A percentile compares a stretch with the other conserved stretches of the same genome.
Conservation (phyloP, 2,113 vertebrate genomes). For the Tachysurus vachellii region DNA sequence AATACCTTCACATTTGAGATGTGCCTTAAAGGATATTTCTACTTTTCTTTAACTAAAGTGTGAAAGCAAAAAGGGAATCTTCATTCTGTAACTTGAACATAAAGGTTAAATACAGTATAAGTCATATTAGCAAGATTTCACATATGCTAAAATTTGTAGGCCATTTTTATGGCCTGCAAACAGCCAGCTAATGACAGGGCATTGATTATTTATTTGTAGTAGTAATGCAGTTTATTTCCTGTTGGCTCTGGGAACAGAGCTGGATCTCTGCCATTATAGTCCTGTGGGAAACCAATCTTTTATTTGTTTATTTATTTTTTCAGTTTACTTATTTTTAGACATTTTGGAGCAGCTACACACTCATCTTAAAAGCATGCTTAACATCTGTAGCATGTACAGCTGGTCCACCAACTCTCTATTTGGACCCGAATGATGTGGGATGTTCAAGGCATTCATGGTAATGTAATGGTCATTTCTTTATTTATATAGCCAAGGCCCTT, state of each 20-base stretch:
- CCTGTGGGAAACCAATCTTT: background rate
- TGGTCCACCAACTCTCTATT: constrained; percentile 54
- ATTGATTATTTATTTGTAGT: constrained; percentile 16
- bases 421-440: constrained; percentile 57
- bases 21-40: background rate
- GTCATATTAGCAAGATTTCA: background rate
- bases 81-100: background rate
- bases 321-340: constrained; percentile 9
- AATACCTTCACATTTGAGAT: background rate
- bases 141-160: background rate
- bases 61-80: background rate
- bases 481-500: constrained; percentile 50
- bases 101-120: background rate
- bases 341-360: constrained; percentile 26
- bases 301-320: background rate
- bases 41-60: background rate
- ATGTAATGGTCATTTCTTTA: constrained; percentile 63
- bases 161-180: background rate
- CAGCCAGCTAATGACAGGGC: background rate
- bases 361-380: constrained; percentile 38
- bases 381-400: constrained; percentile 59
- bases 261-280: background rate
- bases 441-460: constrained; percentile 62
- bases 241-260: background rate
- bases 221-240: background rate